Base-by-base conservation (phyloP, 2,797 vertebrate species). In the Epinephelus coioides region DNA sequence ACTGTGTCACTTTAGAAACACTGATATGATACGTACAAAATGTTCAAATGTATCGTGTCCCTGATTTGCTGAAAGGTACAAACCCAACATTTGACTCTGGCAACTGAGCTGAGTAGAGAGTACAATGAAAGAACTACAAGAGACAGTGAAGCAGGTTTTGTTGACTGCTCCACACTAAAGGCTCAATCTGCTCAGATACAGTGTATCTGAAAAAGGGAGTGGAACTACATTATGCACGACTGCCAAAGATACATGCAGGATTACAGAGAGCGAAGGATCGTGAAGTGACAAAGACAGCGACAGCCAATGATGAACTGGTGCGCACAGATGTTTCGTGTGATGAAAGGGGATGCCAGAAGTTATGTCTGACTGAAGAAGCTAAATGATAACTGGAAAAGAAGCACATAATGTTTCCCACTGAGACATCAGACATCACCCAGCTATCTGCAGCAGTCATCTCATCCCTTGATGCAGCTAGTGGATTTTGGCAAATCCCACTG, bases 401-500 rank as follows among this genome's bases (percentile, higher is more conserved):
- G 17, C 5, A 25, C 49, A 44, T 75, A 27, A 62, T 74, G 66
- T 79, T 79, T 56, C 66, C 40, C 50, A 21, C 15, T 51, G 47
- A 75, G 49, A 70, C 49, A 56, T 67, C 12, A 70, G 49, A 43
- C 40, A 43, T 43, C 40, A 43, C 51, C n/a, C 30, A 10, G 46
- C 40, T 73, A 56, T 83, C 65, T 69, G 40, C 43, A 59, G 55
- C 73, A 62, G 59, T 68, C 60, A 46, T 69, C 68, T 76, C 64
- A 69, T 77, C 34, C 65, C 61, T 65, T 46, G 53, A 73, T 81
- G 73, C 68, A 74, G 64, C 59, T 14, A 6, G 55, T 82, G 60
- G 50, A 76, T 78, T 74, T 30, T 30, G 69, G 44, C 60, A 88
- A 88, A 90, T 82, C 83, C 68, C 55, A 38, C n/a, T 60, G 69